Conservation (phyloP, 2,888 invertebrate species). For the Chrysolina oricalcia region DNA sequence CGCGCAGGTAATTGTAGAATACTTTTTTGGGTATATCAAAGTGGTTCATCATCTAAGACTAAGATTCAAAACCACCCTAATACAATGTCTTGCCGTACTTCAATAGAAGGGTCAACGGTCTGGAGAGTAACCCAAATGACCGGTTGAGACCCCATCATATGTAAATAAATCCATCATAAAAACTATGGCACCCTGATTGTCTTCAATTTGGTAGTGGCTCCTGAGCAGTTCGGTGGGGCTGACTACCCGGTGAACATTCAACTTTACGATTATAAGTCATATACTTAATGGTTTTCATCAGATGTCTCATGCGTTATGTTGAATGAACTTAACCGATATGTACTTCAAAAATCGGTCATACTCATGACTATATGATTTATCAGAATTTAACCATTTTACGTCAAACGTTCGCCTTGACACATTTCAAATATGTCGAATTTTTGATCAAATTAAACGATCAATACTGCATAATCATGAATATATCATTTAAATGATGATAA, state of each 20-base stretch:
- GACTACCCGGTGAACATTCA: not conserved
- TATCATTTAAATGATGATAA: too few relatives aligned
- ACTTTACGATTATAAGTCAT: too few relatives aligned
- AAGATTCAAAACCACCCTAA: constrained; percentile 19
- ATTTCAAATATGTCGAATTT: too few relatives aligned
- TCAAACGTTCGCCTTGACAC: too few relatives aligned
- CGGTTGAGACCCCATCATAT: constrained; percentile 57
- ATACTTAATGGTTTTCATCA: too few relatives aligned
- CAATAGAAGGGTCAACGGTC: constrained; percentile 57
- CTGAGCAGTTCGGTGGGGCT: not conserved
- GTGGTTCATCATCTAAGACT: constrained; percentile 21
- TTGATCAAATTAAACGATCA: too few relatives aligned
- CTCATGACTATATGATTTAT: too few relatives aligned
- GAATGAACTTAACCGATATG: too few relatives aligned
- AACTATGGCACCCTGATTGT: constrained; percentile 42
- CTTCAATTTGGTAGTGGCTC: constrained; percentile 4
- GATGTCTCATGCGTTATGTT: too few relatives aligned
- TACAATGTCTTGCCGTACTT: constrained; percentile 9
- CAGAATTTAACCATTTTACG: too few relatives aligned
- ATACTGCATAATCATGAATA: too few relatives aligned
- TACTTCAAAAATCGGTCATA: too few relatives aligned
- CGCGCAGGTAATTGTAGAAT: not conserved
- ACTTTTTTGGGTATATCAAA: constrained; percentile 3
- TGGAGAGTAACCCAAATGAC: constrained; percentile 55
- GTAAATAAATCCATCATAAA: constrained; percentile 58